These are phyloP conservation scores for Neostethus bicornis DNA, from an alignment of 2,797 vertebrate genomes.

Conservation along the genomic window DNA sequence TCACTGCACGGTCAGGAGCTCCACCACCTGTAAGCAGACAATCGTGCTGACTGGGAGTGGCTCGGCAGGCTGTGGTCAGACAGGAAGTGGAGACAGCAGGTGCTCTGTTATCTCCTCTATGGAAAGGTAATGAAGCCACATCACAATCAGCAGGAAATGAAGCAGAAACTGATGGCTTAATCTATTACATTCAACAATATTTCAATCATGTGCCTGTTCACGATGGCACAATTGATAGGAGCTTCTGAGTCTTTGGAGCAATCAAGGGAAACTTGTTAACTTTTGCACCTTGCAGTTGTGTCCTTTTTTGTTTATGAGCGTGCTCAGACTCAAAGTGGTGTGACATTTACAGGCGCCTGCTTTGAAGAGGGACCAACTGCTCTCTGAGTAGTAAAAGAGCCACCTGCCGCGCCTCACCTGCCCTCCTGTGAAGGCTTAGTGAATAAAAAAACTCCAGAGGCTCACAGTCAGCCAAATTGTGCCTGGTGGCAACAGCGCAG, in stretches of 20 bases:
- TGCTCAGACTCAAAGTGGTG: slow-evolving; percentile 60
- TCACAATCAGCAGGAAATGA: slow-evolving; percentile 75
- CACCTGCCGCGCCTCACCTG: slow-evolving; percentile 79
- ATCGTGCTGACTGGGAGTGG: slow-evolving; percentile 49
- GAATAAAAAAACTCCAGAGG: slow-evolving; percentile 62
- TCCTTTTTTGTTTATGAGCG: slow-evolving; percentile 61
- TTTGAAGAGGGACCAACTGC: slow-evolving; percentile 77
- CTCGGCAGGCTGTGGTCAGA: slow-evolving; percentile 57
- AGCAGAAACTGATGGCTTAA: slow-evolving; percentile 45
- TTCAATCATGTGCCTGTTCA: slow-evolving; percentile 22
- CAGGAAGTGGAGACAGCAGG: slow-evolving; percentile 74
- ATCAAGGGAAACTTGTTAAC: slow-evolving; percentile 45
- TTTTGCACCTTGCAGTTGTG: slow-evolving; percentile 38
- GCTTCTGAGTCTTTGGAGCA: slow-evolving; percentile 18
- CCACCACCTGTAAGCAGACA: slow-evolving; percentile 64
- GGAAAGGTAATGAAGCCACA: slow-evolving; percentile 71
- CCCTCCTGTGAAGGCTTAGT: slow-evolving; percentile 68
- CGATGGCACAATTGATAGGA: slow-evolving; percentile 20
- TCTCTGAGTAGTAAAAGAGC: slow-evolving; percentile 69
- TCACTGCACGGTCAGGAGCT: slow-evolving; percentile 37
- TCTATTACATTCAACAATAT: slow-evolving; percentile 30
- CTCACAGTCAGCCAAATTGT: slow-evolving; percentile 49
- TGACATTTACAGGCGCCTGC: slow-evolving; percentile 66
- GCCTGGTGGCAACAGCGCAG: slow-evolving; percentile 61
- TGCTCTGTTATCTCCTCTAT: slow-evolving; percentile 77